A percentile compares a stretch with the other conserved stretches of the same genome.
Conservation (phyloP, 1,140 invertebrate species). For the Ephestia elutella region DNA sequence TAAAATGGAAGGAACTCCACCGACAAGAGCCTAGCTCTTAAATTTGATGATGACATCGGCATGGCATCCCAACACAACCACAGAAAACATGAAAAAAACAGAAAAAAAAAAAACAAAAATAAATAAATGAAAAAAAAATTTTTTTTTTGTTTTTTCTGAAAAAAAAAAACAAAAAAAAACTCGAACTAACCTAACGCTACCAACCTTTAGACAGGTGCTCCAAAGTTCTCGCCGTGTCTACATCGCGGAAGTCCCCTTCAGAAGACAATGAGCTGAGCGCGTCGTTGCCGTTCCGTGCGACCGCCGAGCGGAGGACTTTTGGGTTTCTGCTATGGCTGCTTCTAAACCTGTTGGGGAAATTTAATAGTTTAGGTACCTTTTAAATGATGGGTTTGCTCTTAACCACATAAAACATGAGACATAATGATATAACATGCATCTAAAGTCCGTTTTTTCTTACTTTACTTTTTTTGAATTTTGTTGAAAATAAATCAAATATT, state of each 20-base stretch:
- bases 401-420: too few species aligned
- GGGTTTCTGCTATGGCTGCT: constrained; percentile 73
- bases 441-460: too few species aligned
- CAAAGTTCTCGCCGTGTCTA: constrained; percentile 47
- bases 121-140: too few species aligned
- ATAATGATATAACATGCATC: too few species aligned
- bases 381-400: too few species aligned
- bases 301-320: constrained; percentile 70
- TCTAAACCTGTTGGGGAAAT: constrained; percentile 58
- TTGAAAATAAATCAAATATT: too few species aligned
- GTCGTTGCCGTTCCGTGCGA: constrained; percentile 35
- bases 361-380: not conserved
- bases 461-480: too few species aligned
- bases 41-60: too few species aligned
- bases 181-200: not conserved
- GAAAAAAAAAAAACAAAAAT: constrained; percentile 5
- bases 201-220: constrained; percentile 63
- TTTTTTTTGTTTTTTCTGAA: too few species aligned
- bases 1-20: too few species aligned
- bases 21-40: too few species aligned
- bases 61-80: not conserved
- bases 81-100: not conserved
- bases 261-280: constrained; percentile 36
- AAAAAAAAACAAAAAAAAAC: constrained; percentile 4
- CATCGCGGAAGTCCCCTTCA: constrained; percentile 31